A percentile compares a stretch with the other conserved stretches of the same genome.
Evolutionary conservation across 2,888 invertebrate species (phyloP).

Genomic region (Trissolcus japonicus): DNA sequence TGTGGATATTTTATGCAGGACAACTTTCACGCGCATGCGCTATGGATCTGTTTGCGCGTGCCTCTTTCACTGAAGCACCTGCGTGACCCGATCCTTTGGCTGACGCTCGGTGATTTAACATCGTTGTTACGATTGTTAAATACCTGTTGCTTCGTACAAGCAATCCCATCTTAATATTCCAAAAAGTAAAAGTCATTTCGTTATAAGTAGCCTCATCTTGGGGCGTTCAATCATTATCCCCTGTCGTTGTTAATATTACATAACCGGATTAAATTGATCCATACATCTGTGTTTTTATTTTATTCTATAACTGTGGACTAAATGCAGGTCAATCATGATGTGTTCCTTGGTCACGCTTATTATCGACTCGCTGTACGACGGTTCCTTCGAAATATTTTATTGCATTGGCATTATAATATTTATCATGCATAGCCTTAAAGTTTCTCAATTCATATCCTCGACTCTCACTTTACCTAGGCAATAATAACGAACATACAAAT

Average conservation of each 20-base stretch:
- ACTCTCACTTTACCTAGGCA: too few relatives aligned
- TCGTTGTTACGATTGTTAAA: conserved; percentile 56
- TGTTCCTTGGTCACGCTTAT: conserved; percentile 19
- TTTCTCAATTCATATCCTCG: neutral
- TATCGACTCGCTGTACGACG: conserved; percentile 34
- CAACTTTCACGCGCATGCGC: conserved; percentile 60
- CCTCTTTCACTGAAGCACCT: conserved; percentile 58
- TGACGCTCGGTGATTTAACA: conserved; percentile 54
- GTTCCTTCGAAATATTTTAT: conserved; percentile 29
- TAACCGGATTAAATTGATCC: conserved; percentile 5
- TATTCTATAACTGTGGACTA: conserved; percentile 10
- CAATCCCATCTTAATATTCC: conserved; percentile 38
- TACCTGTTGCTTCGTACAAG: conserved; percentile 55
- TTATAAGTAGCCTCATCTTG: conserved; percentile 28
- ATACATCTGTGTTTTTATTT: neutral
- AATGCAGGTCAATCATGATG: conserved; percentile 27
- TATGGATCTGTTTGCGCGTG: conserved; percentile 58
- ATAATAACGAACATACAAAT: conserved; percentile 15
- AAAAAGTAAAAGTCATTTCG: conserved; percentile 33
- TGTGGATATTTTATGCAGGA: conserved; percentile 38
- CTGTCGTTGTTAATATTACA: conserved; percentile 41
- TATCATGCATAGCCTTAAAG: conserved; percentile 37
- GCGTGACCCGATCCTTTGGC: conserved; percentile 55
- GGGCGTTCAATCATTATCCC: conserved; percentile 44
- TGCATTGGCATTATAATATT: conserved; percentile 33